These are phyloP conservation scores for Eulemur rubriventer DNA, from an alignment of 2,797 vertebrate genomes.

Conservation along the genomic window DNA sequence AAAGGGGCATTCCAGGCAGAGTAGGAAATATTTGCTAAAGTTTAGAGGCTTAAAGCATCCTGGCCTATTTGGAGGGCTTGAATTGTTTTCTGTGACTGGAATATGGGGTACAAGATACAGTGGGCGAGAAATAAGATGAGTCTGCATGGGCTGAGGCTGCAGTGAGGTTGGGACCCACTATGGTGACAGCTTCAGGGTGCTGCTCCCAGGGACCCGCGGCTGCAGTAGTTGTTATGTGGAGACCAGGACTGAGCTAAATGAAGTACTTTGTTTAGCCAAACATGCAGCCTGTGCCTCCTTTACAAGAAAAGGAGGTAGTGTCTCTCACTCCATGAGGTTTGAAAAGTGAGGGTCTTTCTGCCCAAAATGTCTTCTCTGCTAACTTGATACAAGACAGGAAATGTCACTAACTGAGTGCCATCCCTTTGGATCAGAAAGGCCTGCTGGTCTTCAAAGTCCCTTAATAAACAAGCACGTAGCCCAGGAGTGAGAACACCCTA, in stretches of 20 bases:
- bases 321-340: background rate
- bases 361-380: background rate
- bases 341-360: background rate
- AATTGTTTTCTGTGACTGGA: background rate
- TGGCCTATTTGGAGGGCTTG: background rate
- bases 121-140: background rate
- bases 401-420: background rate
- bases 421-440: background rate
- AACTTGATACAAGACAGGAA: background rate
- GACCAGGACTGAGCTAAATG: background rate
- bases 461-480: background rate
- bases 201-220: background rate
- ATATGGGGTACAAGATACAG: background rate
- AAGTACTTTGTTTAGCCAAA: background rate
- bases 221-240: background rate
- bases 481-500: background rate
- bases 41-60: background rate
- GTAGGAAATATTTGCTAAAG: background rate
- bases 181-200: background rate
- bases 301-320: background rate
- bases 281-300: background rate
- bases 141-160: background rate
- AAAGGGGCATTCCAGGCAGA: background rate
- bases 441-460: background rate
- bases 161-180: background rate